phyloP scores from a whole-genome alignment of 1,140 invertebrate species.

The Drosophila truncata region DNA sequence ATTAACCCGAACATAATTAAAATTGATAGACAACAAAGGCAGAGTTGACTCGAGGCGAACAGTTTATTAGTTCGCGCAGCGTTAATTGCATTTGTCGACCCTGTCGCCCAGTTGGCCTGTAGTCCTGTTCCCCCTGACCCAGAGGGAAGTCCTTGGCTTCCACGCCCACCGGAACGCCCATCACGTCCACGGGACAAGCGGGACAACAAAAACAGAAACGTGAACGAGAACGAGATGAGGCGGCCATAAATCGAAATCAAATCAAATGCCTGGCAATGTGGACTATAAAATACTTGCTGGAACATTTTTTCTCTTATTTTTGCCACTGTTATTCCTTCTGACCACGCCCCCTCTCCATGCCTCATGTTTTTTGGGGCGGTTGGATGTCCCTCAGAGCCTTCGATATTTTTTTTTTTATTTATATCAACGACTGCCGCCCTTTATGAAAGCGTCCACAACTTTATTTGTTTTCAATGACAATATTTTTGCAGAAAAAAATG shows the following conservation, averaged over 20 bases:
- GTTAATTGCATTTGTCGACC: conserved; percentile 53
- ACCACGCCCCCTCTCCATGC: conserved; percentile 26
- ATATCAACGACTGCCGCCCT: conserved; percentile 39
- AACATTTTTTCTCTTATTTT: conserved; percentile 34
- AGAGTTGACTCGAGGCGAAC: conserved; percentile 7
- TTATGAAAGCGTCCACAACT: conserved; percentile 82
- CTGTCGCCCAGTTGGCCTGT: neutral
- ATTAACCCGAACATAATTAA: conserved; percentile 68
- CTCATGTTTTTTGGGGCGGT: conserved; percentile 8
- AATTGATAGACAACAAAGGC: conserved; percentile 46
- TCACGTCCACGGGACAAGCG: conserved; percentile 27
- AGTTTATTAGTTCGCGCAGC: conserved; percentile 58
- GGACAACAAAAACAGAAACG: conserved; percentile 15
- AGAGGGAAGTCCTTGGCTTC: neutral
- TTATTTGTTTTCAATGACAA: conserved; percentile 84
- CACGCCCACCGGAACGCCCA: conserved; percentile 20
- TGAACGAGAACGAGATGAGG: conserved; percentile 41
- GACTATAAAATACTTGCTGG: conserved; percentile 69
- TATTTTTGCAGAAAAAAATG: conserved; percentile 64
- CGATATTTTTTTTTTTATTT: neutral
- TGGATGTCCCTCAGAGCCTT: conserved; percentile 1
- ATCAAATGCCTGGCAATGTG: conserved; percentile 68
- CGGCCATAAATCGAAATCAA: conserved; percentile 75
- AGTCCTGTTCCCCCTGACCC: neutral
- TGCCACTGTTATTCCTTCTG: conserved; percentile 9